A percentile compares a stretch with the other conserved stretches of the same genome.
Conservation (phyloP, 64 coral and sea anemone species). For the Stylophora pistillata region DNA sequence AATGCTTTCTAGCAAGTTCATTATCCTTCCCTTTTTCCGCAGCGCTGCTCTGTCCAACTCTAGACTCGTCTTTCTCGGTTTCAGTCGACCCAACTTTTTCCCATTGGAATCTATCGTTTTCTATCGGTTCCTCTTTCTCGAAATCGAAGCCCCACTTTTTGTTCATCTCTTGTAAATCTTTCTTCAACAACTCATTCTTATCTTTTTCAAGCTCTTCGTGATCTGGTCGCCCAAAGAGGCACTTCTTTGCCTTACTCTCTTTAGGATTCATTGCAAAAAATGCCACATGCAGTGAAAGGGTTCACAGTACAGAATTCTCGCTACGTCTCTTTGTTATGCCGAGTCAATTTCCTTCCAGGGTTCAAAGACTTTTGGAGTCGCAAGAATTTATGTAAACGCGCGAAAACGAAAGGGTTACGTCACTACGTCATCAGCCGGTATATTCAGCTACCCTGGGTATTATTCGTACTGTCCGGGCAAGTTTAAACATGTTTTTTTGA, state of each 20-base stretch:
- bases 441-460: background rate
- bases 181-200: background rate
- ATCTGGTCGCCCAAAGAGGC: slow-evolving; percentile 14
- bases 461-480: slow-evolving; percentile 3
- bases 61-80: background rate
- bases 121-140: background rate
- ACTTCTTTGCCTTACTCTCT: slow-evolving; percentile 7
- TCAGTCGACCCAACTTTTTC: background rate
- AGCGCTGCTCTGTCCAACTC: too few relatives aligned
- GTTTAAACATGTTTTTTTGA: background rate
- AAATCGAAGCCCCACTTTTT: slow-evolving; percentile 27
- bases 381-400: slow-evolving; percentile 2
- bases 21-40: background rate
- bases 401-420: slow-evolving; percentile 4
- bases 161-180: slow-evolving; percentile 16
- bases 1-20: slow-evolving; percentile 1
- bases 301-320: background rate
- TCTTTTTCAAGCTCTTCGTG: background rate
- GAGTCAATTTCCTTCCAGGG: background rate
- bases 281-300: background rate
- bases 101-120: background rate
- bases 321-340: background rate
- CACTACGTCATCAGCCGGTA: slow-evolving; percentile 33
- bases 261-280: background rate
- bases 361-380: background rate